Evolutionary conservation across 2,113 vertebrate genomes (phyloP), one percentile per base, ranked within the genome.

Genomic region (Engraulis encrasicolus): DNA sequence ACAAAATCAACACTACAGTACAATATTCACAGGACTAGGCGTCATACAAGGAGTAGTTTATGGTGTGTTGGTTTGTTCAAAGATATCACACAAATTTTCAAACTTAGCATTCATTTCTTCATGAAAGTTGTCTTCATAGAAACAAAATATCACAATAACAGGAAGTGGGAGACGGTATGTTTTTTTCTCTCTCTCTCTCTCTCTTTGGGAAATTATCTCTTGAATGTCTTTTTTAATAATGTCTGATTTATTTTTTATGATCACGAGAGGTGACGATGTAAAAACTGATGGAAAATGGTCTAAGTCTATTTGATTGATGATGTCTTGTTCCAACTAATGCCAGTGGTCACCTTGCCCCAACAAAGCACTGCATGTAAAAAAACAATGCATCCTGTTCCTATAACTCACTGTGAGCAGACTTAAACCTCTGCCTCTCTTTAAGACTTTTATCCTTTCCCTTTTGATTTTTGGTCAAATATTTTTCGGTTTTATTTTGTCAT

Each of bases 391-490:
- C 95, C 93, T 90, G 93, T 94, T 93, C 95, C 94, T 94, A n/a
- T n/a, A 94, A 90, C 91, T 94, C 94, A 96, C 93, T 96, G 94
- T 94, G 94, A 97, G 96, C 96, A 96, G 95, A 95, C 90, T 88
- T 90, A n/a, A n/a, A n/a, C 92, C 90, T 89, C 90, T 95, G 94
- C 95, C 92, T 92, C 92, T 92, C 89, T 95, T 88, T 34, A 86
- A 50, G 85, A 87, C 87, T 88, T 80, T 79, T 38, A 15, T 81
- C 36, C 74, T 5, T 7, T 61, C 19, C n/a, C 14, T 52, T 78
- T 37, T 54, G 45, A 9, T 37, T 18, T n/a, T 40, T 54, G 83
- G 20, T 86, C 84, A 90, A 49, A 19, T 84, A 89, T 89, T 49
- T 36, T 86, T 85, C 88, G 88, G 79, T 93, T 92, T 94, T 94